Evolutionary conservation across 2,113 vertebrate genomes (phyloP).

Genomic region (Arenaria interpres): DNA sequence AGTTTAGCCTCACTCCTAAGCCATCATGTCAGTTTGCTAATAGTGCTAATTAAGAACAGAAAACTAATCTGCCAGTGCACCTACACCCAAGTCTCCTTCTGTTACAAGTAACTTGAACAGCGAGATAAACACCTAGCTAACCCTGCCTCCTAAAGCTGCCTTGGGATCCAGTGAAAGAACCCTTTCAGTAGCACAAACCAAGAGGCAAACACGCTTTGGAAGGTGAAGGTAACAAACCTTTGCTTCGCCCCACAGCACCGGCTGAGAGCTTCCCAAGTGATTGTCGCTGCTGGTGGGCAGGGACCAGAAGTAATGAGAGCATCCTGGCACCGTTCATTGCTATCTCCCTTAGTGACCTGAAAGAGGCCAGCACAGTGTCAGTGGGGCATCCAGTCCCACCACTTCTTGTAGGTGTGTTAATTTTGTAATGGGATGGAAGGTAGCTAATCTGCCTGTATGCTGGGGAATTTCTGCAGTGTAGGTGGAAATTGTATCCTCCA

Average conservation of each 20-base stretch:
- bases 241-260: neutral
- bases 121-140: neutral
- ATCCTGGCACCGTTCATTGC: accelerated
- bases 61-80: neutral
- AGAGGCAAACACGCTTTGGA: neutral
- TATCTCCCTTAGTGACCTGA: neutral
- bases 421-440: neutral
- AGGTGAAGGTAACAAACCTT: neutral
- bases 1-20: neutral
- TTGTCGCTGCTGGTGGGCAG: accelerated
- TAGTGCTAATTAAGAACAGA: neutral
- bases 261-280: neutral
- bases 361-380: neutral
- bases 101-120: neutral
- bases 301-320: neutral
- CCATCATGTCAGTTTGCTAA: neutral
- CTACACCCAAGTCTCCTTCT: neutral
- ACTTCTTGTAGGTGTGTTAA: neutral
- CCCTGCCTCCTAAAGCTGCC: neutral
- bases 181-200: neutral
- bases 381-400: too few relatives aligned
- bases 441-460: neutral
- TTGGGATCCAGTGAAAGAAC: neutral
- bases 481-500: neutral
- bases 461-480: neutral